Evolutionary conservation across 1,140 invertebrate species (phyloP).

Genomic region (Cepaea nemoralis): DNA sequence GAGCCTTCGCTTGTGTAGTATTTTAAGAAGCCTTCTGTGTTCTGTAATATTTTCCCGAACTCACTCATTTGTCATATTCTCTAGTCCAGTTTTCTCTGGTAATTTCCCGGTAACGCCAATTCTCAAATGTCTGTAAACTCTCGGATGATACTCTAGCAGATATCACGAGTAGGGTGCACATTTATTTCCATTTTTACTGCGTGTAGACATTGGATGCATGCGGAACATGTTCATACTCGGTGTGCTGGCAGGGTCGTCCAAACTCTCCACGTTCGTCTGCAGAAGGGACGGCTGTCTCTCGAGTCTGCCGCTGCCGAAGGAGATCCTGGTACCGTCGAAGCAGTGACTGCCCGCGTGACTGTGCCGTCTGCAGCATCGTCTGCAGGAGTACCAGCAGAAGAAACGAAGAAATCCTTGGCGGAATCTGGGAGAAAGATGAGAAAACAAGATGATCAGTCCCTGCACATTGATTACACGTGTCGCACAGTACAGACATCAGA

Average conservation of each 20-base stretch:
- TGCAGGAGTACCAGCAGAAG: constrained; percentile 63
- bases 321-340: constrained; percentile 52
- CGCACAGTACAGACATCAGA: too few species aligned
- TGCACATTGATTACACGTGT: too few species aligned
- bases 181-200: not conserved
- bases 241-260: constrained; percentile 49
- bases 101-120: too few species aligned
- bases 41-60: too few species aligned
- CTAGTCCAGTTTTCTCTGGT: too few species aligned
- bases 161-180: not conserved
- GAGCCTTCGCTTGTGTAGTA: too few species aligned
- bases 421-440: constrained; percentile 50
- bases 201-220: constrained; percentile 45
- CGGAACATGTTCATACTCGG: constrained; percentile 45
- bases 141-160: too few species aligned
- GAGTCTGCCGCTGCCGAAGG: constrained; percentile 47
- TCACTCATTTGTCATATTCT: too few species aligned
- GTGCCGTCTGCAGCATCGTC: constrained; percentile 49
- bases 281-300: constrained; percentile 58
- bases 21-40: too few species aligned
- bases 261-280: constrained; percentile 59
- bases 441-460: too few species aligned
- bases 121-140: too few species aligned
- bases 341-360: constrained; percentile 51
- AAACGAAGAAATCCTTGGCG: constrained; percentile 64